Evolutionary conservation across 37 sponge, comb jelly and placozoan species (phyloP).

Genomic region (Beroe ovata): DNA sequence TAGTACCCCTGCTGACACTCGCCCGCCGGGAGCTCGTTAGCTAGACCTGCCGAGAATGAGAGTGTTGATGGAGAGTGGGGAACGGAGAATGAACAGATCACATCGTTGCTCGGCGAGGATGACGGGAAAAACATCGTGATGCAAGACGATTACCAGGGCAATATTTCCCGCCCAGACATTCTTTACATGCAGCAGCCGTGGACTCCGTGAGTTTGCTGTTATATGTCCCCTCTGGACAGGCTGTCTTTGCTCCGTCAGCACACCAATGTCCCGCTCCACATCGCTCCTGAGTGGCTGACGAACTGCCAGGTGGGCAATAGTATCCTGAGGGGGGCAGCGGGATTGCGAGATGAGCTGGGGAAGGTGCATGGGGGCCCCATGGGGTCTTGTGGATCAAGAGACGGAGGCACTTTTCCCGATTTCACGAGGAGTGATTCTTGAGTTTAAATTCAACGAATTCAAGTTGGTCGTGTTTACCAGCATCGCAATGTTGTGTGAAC

Average conservation of each 20-base stretch:
- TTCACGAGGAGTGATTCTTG: too few relatives aligned
- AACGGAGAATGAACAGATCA: too few relatives aligned
- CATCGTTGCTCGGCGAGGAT: too few relatives aligned
- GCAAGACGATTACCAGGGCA: too few relatives aligned
- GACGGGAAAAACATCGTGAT: too few relatives aligned
- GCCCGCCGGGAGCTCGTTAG: slow-evolving; percentile 16
- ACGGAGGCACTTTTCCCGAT: too few relatives aligned
- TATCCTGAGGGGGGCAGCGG: neutral
- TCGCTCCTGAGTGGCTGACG: neutral
- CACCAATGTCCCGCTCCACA: slow-evolving; percentile 42
- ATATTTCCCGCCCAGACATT: slow-evolving; percentile 6
- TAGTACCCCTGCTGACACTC: slow-evolving; percentile 69
- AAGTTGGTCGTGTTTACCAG: neutral
- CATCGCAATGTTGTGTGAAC: slow-evolving; percentile 4
- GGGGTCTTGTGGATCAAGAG: too few relatives aligned
- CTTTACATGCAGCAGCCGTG: neutral
- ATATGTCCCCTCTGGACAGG: slow-evolving; percentile 32
- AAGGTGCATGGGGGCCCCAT: neutral
- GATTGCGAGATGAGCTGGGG: neutral
- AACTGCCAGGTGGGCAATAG: slow-evolving; percentile 62
- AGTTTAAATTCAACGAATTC: too few relatives aligned
- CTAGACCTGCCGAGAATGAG: too few relatives aligned
- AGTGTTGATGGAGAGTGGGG: too few relatives aligned
- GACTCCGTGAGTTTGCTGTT: neutral
- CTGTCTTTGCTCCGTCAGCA: neutral